phyloP scores from a whole-genome alignment of 2,797 vertebrate species.

The Anguilla obscura region DNA sequence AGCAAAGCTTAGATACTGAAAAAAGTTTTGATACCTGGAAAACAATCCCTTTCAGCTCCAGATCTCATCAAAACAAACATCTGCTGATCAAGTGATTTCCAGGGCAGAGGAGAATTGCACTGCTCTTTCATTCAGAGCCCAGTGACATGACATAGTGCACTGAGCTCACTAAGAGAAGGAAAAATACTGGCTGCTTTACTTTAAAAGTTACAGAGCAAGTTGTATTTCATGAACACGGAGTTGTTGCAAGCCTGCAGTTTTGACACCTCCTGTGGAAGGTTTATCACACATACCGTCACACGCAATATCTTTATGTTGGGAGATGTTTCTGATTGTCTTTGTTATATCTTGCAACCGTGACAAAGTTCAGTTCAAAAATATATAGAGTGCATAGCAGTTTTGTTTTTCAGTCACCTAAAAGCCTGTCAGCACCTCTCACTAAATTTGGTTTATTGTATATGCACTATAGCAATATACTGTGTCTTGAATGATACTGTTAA shows the following conservation, averaged over 20 bases:
- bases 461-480: background rate
- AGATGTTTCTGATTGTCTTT: background rate
- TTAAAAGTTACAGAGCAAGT: background rate
- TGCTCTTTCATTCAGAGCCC: slow-evolving; percentile 14
- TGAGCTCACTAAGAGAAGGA: background rate
- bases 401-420: background rate
- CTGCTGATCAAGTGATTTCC: slow-evolving; percentile 21
- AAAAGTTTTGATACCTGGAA: slow-evolving; percentile 2
- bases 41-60: slow-evolving; percentile 14
- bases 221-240: background rate
- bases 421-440: slow-evolving; percentile 1
- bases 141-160: slow-evolving; percentile 5
- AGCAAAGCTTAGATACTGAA: background rate
- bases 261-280: background rate
- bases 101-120: slow-evolving; percentile 11
- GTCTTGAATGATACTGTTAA: background rate
- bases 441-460: background rate
- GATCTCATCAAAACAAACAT: slow-evolving; percentile 22
- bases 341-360: background rate
- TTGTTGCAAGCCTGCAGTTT: background rate
- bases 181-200: background rate
- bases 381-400: background rate
- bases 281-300: background rate
- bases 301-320: background rate
- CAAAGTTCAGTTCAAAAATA: background rate